Evolutionary conservation across 2,113 vertebrate genomes (phyloP).

Genomic region (Panthera uncia): DNA sequence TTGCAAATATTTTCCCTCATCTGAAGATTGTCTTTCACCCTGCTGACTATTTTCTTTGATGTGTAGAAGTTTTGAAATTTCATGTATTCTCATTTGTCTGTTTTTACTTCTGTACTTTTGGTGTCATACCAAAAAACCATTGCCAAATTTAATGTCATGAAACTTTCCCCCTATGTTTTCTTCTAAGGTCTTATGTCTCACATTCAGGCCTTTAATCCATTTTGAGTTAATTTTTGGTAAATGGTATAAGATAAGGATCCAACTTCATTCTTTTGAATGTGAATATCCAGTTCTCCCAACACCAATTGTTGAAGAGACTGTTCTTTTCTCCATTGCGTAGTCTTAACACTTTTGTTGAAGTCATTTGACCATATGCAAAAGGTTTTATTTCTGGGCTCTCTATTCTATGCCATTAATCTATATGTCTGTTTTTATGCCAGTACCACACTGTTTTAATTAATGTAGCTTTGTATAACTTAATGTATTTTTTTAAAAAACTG

Average conservation of each 20-base stretch:
- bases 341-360: neutral
- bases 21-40: neutral
- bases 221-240: neutral
- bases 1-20: neutral
- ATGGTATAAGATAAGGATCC: neutral
- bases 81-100: neutral
- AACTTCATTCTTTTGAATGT: neutral
- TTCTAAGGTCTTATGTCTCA: neutral
- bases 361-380: neutral
- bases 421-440: neutral
- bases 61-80: neutral
- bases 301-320: neutral
- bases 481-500: neutral
- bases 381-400: neutral
- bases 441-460: neutral
- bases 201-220: neutral
- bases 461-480: neutral
- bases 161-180: neutral
- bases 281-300: neutral
- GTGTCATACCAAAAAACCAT: neutral
- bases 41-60: neutral
- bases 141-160: neutral
- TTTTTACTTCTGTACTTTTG: neutral
- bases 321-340: neutral
- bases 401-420: neutral